A percentile compares a stretch with the other conserved stretches of the same genome.
Evolutionary conservation across 1,140 invertebrate genomes (phyloP).

Genomic region (Lasioglossum baleicum): DNA sequence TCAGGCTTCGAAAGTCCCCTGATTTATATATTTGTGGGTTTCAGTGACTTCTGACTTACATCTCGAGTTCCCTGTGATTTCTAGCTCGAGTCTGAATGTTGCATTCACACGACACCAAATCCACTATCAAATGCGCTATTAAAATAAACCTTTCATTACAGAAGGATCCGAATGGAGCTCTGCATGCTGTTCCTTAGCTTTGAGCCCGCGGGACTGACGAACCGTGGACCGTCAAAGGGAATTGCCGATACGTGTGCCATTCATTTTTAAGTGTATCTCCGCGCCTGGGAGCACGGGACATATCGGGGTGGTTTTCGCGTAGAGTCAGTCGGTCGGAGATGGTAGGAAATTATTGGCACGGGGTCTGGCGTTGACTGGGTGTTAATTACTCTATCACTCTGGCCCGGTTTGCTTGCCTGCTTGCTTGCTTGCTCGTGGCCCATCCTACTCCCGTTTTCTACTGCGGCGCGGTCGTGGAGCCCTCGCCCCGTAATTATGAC

Average conservation of each 20-base stretch:
- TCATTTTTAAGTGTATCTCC: not conserved
- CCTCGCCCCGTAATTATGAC: slow-evolving; percentile 64
- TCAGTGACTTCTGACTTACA: too few relatives aligned
- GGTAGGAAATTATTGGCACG: slow-evolving; percentile 67
- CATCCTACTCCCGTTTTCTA: not conserved
- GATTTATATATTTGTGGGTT: too few relatives aligned
- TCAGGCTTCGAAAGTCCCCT: too few relatives aligned
- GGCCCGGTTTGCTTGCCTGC: slow-evolving; percentile 17
- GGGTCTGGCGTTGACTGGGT: slow-evolving; percentile 70
- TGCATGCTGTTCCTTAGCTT: too few relatives aligned
- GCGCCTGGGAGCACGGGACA: slow-evolving; percentile 22
- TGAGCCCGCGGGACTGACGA: too few relatives aligned
- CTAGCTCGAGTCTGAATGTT: too few relatives aligned
- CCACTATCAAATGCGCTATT: too few relatives aligned
- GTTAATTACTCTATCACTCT: slow-evolving; percentile 72
- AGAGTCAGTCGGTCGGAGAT: slow-evolving; percentile 38
- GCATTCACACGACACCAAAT: too few relatives aligned
- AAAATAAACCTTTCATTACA: too few relatives aligned
- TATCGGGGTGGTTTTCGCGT: slow-evolving; percentile 16
- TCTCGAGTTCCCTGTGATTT: too few relatives aligned
- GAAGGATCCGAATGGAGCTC: too few relatives aligned
- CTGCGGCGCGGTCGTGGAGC: slow-evolving; percentile 1
- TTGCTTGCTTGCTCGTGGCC: slow-evolving; percentile 21
- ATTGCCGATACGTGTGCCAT: too few relatives aligned
- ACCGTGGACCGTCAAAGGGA: not conserved